Percentiles rank a stretch among this genome's conserved stretches.
phyloP scores from a whole-genome alignment of 2,888 invertebrate genomes.

The Boloria euphrosyne region DNA sequence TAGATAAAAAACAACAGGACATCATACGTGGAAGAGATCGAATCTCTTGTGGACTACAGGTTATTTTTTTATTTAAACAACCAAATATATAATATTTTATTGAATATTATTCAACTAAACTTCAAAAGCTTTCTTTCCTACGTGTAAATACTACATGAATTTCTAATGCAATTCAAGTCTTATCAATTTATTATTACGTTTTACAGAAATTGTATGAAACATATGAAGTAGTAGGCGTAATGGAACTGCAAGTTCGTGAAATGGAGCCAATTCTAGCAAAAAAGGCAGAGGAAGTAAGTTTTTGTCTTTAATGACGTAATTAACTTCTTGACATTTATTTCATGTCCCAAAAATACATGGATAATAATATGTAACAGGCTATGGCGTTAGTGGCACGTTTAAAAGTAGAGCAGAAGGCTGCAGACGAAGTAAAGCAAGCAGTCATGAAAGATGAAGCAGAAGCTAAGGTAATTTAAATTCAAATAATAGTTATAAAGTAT shows the following conservation, averaged over 20 bases:
- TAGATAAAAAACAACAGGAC: constrained; percentile 86
- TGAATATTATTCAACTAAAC: too few species aligned
- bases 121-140: too few species aligned
- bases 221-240: constrained; percentile 89
- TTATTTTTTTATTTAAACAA: constrained; percentile 39
- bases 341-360: constrained; percentile 41
- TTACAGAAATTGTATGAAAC: constrained; percentile 89
- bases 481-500: background rate
- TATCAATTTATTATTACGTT: background rate
- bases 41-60: constrained; percentile 88
- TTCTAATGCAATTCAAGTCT: background rate
- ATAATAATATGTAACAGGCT: constrained; percentile 77
- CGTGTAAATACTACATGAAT: too few species aligned
- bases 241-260: constrained; percentile 91
- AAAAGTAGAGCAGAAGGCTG: constrained; percentile 90
- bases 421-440: constrained; percentile 89
- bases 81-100: too few species aligned
- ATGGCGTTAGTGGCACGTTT: constrained; percentile 88
- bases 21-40: constrained; percentile 85
- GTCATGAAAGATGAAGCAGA: constrained; percentile 92
- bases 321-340: background rate
- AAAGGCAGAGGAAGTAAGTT: constrained; percentile 85
- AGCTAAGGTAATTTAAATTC: constrained; percentile 84
- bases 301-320: background rate
- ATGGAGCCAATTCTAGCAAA: constrained; percentile 91